Evolutionary conservation across 2,113 vertebrate species (phyloP), one percentile per base, ranked within the genome.

Genomic region (Aix galericulata): DNA sequence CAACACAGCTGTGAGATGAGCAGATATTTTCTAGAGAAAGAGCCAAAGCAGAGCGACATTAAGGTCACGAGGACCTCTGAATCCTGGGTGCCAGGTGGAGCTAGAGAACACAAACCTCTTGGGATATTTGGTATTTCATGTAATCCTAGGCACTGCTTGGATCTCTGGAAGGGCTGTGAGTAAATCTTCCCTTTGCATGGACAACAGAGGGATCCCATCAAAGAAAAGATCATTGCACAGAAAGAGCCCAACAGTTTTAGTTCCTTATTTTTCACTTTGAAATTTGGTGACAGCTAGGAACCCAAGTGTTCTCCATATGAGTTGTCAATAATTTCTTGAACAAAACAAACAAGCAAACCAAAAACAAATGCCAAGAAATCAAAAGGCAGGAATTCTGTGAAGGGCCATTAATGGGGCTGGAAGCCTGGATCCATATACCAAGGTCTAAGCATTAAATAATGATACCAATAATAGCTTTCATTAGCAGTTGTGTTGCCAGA

Each of bases 381-480:
- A 58, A 32, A 44, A 15, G 11, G 40, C 48, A 44, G 31, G 44
- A 68, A 63, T n/a, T 68, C 46, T 38, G 5, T 40, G 53, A 38
- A n/a, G 15, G 7, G 5, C 80, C 32, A 53, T 56, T 15, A 80
- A 58, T 4, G 17, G n/a, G n/a, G 29, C 16, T 55, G 50, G 36
- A 64, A 75, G 10, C 1, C 26, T n/a, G 38, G 17, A 52, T 34
- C 36, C 12, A 18, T 4, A 36, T 7, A 38, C 20, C 22, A 23
- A 63, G 8, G 8, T 18, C 67, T 55, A 36, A 83, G 67, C 23
- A 17, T 13, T 14, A 44, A 38, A 38, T 16, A 52, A n/a, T 23
- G 25, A 32, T 11, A 20, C 7, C 1, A 60, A 26, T 0, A 2
- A 59, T 9, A 14, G 10, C 26, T 40, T 55, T 26, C 18, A 11